phyloP scores from a whole-genome alignment of 2,113 vertebrate species.

The Empidonax traillii region DNA sequence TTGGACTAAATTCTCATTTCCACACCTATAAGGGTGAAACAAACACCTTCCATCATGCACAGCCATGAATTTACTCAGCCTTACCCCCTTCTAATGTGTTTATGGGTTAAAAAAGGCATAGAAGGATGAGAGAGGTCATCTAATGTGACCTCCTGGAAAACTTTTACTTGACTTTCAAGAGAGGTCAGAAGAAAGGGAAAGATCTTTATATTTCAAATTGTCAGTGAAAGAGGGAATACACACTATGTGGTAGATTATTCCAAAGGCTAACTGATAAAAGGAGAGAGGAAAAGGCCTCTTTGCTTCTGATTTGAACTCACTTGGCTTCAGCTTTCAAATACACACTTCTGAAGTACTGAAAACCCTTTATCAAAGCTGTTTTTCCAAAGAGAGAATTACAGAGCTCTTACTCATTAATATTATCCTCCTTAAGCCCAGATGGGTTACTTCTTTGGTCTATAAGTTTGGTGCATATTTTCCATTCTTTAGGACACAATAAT shows the following conservation, averaged over 20 bases:
- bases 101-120: neutral
- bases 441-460: constrained; percentile 29
- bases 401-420: constrained; percentile 17
- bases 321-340: constrained; percentile 12
- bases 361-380: constrained; percentile 15
- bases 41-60: neutral
- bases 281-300: neutral
- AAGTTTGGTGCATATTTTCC: neutral
- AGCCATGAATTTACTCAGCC: neutral
- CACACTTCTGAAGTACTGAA: neutral
- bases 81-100: neutral
- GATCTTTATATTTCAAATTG: neutral
- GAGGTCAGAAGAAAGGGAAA: neutral
- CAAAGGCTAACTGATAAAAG: neutral
- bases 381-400: constrained; percentile 31
- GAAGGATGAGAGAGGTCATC: neutral
- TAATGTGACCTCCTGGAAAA: neutral
- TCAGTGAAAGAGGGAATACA: neutral
- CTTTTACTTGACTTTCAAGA: neutral
- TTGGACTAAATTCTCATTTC: neutral
- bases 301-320: neutral
- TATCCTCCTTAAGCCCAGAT: neutral
- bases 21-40: neutral
- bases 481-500: neutral
- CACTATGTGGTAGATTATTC: neutral